Evolutionary conservation across 2,113 vertebrate genomes (phyloP).

Genomic region (Callionymus lyra): DNA sequence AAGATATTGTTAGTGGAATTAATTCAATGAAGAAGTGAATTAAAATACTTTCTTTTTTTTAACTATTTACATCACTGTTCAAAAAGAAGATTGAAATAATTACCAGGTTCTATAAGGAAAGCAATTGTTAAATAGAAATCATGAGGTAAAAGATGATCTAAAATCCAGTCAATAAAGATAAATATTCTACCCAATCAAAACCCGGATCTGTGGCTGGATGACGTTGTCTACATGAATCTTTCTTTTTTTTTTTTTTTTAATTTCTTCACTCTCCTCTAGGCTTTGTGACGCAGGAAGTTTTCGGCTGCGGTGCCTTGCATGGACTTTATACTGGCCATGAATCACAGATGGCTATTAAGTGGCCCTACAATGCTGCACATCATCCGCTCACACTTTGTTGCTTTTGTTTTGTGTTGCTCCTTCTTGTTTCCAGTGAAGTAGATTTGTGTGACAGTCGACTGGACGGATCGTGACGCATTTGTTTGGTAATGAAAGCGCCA

Average conservation of each 20-base stretch:
- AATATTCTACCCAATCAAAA: constrained; percentile 21
- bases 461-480: constrained; percentile 75
- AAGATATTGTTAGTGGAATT: too few species aligned
- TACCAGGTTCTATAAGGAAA: not conserved
- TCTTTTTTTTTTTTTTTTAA: constrained; percentile 54
- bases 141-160: too few species aligned
- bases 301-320: constrained; percentile 94
- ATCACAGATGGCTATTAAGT: constrained; percentile 95
- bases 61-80: too few species aligned
- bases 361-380: constrained; percentile 99
- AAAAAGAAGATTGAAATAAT: too few species aligned
- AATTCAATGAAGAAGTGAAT: too few species aligned
- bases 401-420: constrained; percentile 66
- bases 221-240: constrained; percentile 69
- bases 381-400: constrained; percentile 82
- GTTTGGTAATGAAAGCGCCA: constrained; percentile 75
- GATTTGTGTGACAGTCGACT: constrained; percentile 72
- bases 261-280: constrained; percentile 80
- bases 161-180: too few species aligned
- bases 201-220: constrained; percentile 43
- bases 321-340: constrained; percentile 93
- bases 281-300: constrained; percentile 81
- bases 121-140: too few species aligned
- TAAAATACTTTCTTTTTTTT: too few species aligned
- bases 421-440: constrained; percentile 65